Percentiles rank a stretch among this genome's conserved stretches.
Conservation (phyloP, 2,113 vertebrate species). For the Rhinichthys klamathensis region DNA sequence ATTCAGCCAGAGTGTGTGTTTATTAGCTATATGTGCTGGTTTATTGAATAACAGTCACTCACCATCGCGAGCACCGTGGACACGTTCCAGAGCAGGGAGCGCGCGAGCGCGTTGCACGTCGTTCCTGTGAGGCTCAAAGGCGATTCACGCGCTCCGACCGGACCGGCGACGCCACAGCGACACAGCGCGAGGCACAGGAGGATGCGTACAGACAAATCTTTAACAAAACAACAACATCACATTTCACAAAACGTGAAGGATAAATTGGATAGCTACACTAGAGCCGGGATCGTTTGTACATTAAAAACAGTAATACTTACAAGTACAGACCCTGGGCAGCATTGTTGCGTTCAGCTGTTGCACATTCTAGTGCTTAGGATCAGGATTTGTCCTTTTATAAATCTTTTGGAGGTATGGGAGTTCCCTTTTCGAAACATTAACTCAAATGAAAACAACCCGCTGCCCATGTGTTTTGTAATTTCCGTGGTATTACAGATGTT, state of each 20-base stretch:
- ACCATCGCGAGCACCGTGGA: constrained; percentile 60
- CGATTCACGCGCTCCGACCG: constrained; percentile 40
- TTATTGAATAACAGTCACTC: neutral
- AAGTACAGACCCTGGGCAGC: constrained; percentile 16
- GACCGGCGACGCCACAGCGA: constrained; percentile 37
- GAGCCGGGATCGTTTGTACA: neutral
- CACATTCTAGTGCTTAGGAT: neutral
- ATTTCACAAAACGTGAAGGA: neutral
- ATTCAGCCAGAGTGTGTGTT: neutral
- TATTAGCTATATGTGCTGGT: neutral
- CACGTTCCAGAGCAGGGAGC: constrained; percentile 63
- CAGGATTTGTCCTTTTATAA: neutral
- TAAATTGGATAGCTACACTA: neutral
- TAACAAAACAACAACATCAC: neutral
- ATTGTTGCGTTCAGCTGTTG: constrained; percentile 10
- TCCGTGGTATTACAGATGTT: constrained; percentile 44
- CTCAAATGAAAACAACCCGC: constrained; percentile 30
- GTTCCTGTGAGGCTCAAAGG: neutral
- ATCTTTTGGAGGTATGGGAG: neutral
- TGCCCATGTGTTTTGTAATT: constrained; percentile 39
- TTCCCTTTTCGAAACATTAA: constrained; percentile 4
- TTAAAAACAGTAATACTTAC: constrained; percentile 21
- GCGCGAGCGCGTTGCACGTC: constrained; percentile 57
- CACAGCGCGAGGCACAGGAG: constrained; percentile 59
- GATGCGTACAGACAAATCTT: constrained; percentile 60